phyloP scores from a whole-genome alignment of 2,888 invertebrate genomes.

The Oeneis ivallda region DNA sequence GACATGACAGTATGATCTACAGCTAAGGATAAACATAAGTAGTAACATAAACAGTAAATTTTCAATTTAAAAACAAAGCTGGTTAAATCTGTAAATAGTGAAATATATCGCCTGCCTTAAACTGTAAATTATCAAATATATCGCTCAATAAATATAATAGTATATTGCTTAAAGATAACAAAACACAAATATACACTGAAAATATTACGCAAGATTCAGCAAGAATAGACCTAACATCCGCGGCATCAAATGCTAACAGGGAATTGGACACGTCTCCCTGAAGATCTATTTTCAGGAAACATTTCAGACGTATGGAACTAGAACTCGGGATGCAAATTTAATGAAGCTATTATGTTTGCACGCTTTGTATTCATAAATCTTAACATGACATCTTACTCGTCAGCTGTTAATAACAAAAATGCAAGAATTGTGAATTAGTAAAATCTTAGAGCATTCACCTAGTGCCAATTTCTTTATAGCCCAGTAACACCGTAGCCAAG shows the following conservation, averaged over 20 bases:
- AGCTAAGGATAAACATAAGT: no score
- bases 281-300: conserved; percentile 30
- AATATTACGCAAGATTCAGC: conserved; percentile 8
- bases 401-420: not conserved
- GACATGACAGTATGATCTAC: no score
- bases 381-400: not conserved
- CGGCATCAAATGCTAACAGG: conserved; percentile 28
- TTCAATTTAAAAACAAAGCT: no score
- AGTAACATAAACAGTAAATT: no score
- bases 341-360: conserved; percentile 31
- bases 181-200: not conserved
- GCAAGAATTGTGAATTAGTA: not conserved
- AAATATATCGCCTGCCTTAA: no score
- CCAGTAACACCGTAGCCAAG: no score
- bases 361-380: conserved; percentile 15
- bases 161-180: not conserved
- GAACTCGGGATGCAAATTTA: conserved; percentile 19
- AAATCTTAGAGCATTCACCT: not conserved
- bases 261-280: conserved; percentile 18
- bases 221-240: conserved; percentile 20
- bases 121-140: not conserved
- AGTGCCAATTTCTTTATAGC: no score
- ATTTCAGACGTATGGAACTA: conserved; percentile 21
- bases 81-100: no score
- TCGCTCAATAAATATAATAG: not conserved